Percentiles rank a stretch among this genome's conserved stretches.
Evolutionary conservation across 1,140 invertebrate species (phyloP).

Genomic region (Bombus picipes): DNA sequence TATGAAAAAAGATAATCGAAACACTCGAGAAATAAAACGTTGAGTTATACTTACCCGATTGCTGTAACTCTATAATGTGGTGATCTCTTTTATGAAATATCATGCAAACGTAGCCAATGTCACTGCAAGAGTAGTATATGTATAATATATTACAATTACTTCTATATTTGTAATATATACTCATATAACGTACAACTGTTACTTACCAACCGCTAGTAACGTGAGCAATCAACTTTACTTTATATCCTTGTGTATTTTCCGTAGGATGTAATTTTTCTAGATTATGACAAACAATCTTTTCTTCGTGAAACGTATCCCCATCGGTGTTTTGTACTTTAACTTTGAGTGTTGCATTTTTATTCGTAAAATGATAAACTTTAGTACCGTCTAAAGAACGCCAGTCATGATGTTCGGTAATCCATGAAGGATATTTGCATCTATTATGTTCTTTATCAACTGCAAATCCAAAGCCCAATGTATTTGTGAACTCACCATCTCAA

Average conservation of each 20-base stretch:
- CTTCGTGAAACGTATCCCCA: slow-evolving; percentile 73
- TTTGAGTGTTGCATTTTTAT: slow-evolving; percentile 83
- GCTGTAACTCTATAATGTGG: slow-evolving; percentile 85
- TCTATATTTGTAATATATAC: background rate
- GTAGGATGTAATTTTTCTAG: slow-evolving; percentile 71
- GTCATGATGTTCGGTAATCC: slow-evolving; percentile 84
- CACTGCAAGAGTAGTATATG: slow-evolving; percentile 79
- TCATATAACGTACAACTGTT: no score
- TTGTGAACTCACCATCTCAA: background rate
- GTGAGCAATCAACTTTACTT: slow-evolving; percentile 82
- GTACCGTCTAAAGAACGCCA: slow-evolving; percentile 85
- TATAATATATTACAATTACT: background rate
- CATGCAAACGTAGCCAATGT: slow-evolving; percentile 85
- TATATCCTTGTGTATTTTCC: slow-evolving; percentile 71
- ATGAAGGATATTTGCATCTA: slow-evolving; percentile 84
- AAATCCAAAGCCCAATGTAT: background rate
- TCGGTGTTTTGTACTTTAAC: slow-evolving; percentile 68
- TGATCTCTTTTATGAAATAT: slow-evolving; percentile 84
- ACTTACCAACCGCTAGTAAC: slow-evolving; percentile 84
- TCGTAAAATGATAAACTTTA: slow-evolving; percentile 83
- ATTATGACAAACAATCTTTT: slow-evolving; percentile 82
- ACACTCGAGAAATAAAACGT: background rate
- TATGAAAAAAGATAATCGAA: background rate
- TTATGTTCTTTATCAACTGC: slow-evolving; percentile 80
- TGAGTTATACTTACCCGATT: slow-evolving; percentile 79